These are phyloP conservation scores for Sebastes hubbsi DNA, from an alignment of 2,797 vertebrate species.

Conservation along the genomic window DNA sequence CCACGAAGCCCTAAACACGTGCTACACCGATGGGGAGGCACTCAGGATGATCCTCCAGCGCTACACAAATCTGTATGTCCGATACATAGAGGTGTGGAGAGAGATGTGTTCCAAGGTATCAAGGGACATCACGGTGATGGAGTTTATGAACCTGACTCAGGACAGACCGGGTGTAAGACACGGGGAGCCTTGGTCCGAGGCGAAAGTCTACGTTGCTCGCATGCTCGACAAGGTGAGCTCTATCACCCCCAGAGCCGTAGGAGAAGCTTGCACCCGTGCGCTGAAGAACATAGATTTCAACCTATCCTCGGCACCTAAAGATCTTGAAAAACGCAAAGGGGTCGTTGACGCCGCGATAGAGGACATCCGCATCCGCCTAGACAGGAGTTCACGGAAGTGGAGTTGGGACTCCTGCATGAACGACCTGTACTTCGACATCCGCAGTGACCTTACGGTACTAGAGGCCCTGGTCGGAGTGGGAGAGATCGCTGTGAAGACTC, in stretches of 20 bases:
- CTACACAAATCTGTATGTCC: conserved; percentile 11
- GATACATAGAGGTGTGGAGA: conserved; percentile 23
- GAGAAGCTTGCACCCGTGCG: not conserved
- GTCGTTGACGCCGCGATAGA: not conserved
- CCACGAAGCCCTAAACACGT: not conserved
- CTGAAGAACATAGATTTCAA: not conserved
- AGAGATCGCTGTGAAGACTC: not conserved
- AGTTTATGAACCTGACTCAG: not conserved
- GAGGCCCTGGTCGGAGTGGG: not conserved
- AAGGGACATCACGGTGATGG: not conserved
- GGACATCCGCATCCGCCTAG: not conserved
- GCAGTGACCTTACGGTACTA: not conserved
- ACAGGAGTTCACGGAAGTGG: not conserved
- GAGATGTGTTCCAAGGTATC: conserved; percentile 19
- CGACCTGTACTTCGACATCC: not conserved
- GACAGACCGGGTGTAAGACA: conserved; percentile 14
- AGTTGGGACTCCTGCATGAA: not conserved
- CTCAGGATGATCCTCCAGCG: conserved; percentile 9
- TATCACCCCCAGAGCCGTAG: not conserved
- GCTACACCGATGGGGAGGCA: not conserved
- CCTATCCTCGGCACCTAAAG: not conserved
- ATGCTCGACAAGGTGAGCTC: not conserved
- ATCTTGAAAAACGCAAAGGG: not conserved
- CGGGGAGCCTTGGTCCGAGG: conserved; percentile 33
- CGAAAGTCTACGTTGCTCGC: conserved; percentile 11